Percentiles rank a stretch among this genome's conserved stretches.
Evolutionary conservation across 1,140 invertebrate species (phyloP).

Genomic region (Drosophila orena): DNA sequence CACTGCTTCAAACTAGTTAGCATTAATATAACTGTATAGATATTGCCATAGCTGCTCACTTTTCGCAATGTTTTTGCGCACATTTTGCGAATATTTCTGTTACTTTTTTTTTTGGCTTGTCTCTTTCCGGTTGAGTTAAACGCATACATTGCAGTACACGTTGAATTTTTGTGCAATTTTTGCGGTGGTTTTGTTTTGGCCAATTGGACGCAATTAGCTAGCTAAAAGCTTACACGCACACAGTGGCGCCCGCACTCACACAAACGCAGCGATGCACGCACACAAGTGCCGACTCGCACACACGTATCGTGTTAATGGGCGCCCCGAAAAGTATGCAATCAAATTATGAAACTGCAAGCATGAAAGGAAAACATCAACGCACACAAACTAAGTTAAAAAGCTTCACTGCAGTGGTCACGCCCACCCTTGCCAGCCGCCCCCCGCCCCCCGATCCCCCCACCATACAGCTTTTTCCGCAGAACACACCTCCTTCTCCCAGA

Average conservation of each 20-base stretch:
- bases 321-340: slow-evolving; percentile 73
- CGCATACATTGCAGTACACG: slow-evolving; percentile 14
- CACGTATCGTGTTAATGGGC: slow-evolving; percentile 67
- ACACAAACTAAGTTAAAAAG: slow-evolving; percentile 69
- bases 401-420: slow-evolving; percentile 49
- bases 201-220: slow-evolving; percentile 65
- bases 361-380: slow-evolving; percentile 38
- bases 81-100: slow-evolving; percentile 14
- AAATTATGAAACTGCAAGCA: slow-evolving; percentile 73
- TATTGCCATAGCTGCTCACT: slow-evolving; percentile 4
- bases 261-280: slow-evolving; percentile 1
- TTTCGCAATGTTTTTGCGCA: slow-evolving; percentile 9
- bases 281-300: neutral
- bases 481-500: slow-evolving; percentile 14
- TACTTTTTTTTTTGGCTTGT: slow-evolving; percentile 1
- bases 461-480: neutral
- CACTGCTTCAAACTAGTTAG: slow-evolving; percentile 51
- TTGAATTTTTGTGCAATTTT: slow-evolving; percentile 26
- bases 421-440: neutral
- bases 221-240: slow-evolving; percentile 47
- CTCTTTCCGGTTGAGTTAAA: slow-evolving; percentile 32
- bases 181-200: slow-evolving; percentile 46
- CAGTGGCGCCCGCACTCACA: neutral
- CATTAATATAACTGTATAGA: slow-evolving; percentile 62
- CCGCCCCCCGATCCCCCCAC: neutral